Conservation (phyloP, 1,140 invertebrate species). For the Brachionus rubens region DNA sequence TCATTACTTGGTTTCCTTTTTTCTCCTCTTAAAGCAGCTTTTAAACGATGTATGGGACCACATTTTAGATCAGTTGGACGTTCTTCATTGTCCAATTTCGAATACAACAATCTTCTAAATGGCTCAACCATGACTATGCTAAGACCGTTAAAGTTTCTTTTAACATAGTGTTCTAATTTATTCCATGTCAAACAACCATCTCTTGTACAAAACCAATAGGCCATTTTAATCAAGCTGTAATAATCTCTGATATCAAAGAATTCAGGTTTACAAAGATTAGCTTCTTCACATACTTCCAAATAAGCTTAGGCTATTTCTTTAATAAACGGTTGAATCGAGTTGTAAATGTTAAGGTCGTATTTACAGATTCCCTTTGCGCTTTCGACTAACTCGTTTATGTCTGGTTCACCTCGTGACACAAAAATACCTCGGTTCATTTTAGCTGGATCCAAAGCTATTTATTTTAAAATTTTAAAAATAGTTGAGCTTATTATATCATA, state of each 20-base stretch:
- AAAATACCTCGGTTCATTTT: slow-evolving; percentile 56
- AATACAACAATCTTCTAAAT: slow-evolving; percentile 48
- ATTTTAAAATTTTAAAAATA: no score
- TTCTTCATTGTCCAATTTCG: slow-evolving; percentile 44
- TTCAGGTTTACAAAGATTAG: slow-evolving; percentile 50
- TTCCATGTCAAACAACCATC: slow-evolving; percentile 49
- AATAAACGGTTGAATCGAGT: slow-evolving; percentile 47
- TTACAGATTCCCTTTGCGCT: slow-evolving; percentile 54
- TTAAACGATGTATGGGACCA: background rate
- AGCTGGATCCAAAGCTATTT: slow-evolving; percentile 55
- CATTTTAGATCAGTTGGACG: slow-evolving; percentile 40
- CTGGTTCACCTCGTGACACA: slow-evolving; percentile 53
- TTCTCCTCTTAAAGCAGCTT: slow-evolving; percentile 22
- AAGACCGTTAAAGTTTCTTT: slow-evolving; percentile 54
- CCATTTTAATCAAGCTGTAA: slow-evolving; percentile 57
- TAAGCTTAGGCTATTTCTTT: slow-evolving; percentile 52
- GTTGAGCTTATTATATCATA: no score
- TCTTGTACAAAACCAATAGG: slow-evolving; percentile 50
- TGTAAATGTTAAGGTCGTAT: slow-evolving; percentile 47
- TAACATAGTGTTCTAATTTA: slow-evolving; percentile 51
- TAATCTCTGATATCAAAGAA: slow-evolving; percentile 59
- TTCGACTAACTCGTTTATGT: slow-evolving; percentile 50
- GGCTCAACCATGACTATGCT: slow-evolving; percentile 49
- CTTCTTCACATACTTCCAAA: slow-evolving; percentile 50
- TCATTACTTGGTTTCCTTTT: slow-evolving; percentile 23